Evolutionary conservation across 2,113 vertebrate genomes (phyloP).

Genomic region (Ellobius talpinus): DNA sequence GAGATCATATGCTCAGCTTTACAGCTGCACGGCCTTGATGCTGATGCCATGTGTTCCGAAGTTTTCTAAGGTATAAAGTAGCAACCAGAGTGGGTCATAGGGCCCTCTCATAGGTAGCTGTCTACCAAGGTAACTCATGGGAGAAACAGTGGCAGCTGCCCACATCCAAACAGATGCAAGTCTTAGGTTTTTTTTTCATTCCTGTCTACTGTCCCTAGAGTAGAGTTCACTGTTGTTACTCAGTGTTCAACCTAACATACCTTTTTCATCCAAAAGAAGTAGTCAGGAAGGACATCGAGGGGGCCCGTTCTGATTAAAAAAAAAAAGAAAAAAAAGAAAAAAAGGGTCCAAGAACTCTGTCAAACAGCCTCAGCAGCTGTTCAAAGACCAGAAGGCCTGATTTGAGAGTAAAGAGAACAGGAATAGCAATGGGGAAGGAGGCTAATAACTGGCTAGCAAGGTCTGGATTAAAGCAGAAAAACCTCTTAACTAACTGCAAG

Average conservation of each 20-base stretch:
- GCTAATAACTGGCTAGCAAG: not conserved
- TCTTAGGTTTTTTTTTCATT: conserved; percentile 29
- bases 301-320: not conserved
- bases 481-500: not conserved
- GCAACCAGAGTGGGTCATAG: not conserved
- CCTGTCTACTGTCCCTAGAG: not conserved
- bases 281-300: not conserved
- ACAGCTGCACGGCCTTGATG: not conserved
- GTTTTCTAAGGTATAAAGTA: conserved; percentile 41
- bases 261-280: conserved; percentile 10
- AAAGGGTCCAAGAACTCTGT: not conserved
- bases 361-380: not conserved
- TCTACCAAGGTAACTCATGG: conserved; percentile 31
- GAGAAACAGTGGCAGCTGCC: not conserved
- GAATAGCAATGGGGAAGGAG: too few relatives aligned
- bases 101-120: not conserved
- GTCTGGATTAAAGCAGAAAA: conserved; percentile 22
- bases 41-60: not conserved
- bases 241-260: not conserved
- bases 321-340: not conserved
- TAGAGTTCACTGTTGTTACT: not conserved
- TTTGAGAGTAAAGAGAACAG: not conserved
- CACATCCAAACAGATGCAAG: not conserved
- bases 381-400: not conserved
- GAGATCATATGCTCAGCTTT: not conserved